Evolutionary conservation across 2,113 vertebrate genomes (phyloP).

Genomic region (Agapornis roseicollis): DNA sequence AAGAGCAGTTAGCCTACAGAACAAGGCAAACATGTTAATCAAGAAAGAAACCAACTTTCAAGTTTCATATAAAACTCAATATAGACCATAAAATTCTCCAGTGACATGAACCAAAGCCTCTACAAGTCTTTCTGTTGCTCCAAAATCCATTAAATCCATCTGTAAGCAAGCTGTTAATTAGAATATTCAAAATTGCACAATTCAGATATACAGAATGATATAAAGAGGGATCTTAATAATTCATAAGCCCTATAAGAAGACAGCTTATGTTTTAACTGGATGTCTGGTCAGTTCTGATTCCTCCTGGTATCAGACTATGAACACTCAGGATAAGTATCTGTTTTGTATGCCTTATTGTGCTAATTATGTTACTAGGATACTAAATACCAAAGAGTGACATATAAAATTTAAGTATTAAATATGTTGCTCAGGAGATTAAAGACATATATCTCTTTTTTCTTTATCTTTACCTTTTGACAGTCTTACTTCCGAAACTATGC

Average conservation of each 20-base stretch:
- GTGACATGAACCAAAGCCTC: neutral
- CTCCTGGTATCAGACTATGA: constrained; percentile 29
- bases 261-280: neutral
- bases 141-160: neutral
- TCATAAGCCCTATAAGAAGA: neutral
- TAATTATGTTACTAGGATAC: constrained; percentile 75
- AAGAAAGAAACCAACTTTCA: neutral
- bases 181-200: neutral
- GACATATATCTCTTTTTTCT: neutral
- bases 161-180: neutral
- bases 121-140: neutral
- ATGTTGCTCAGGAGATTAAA: neutral
- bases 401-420: neutral
- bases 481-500: neutral
- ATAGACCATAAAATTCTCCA: neutral
- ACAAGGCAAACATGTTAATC: neutral
- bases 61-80: neutral
- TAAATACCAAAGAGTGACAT: constrained; percentile 58
- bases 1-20: neutral
- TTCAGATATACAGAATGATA: neutral
- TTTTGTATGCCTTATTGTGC: constrained; percentile 51
- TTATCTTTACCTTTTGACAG: neutral
- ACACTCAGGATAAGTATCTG: constrained; percentile 26
- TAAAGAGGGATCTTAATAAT: neutral
- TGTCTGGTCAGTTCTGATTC: neutral